Percentiles rank a stretch among this genome's conserved stretches.
phyloP scores from a whole-genome alignment of 2,797 vertebrate species.

The Melanotaenia maccullochi region DNA sequence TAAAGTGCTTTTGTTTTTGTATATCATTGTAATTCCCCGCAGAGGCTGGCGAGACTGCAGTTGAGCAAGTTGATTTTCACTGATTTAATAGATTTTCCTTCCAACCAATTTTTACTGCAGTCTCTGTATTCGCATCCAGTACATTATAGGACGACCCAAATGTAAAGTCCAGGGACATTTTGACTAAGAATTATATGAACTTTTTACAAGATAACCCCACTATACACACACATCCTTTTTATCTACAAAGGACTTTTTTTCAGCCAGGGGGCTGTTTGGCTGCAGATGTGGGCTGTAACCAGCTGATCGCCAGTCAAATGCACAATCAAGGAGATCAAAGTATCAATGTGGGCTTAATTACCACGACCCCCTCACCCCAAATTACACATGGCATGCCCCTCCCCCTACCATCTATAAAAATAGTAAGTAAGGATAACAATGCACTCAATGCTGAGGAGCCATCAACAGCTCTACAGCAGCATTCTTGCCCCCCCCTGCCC shows the following conservation, averaged over 20 bases:
- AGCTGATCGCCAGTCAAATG: constrained; percentile 82
- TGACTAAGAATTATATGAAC: constrained; percentile 52
- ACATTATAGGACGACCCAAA: constrained; percentile 24
- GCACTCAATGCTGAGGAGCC: constrained; percentile 68
- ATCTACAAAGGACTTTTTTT: constrained; percentile 48
- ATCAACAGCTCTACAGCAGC: constrained; percentile 60
- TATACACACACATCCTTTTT: constrained; percentile 9
- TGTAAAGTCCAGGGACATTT: constrained; percentile 31
- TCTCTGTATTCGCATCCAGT: constrained; percentile 26
- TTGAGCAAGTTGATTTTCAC: constrained; percentile 42
- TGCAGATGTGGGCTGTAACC: constrained; percentile 58
- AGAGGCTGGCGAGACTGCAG: constrained; percentile 33
- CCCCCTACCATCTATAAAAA: constrained; percentile 69
- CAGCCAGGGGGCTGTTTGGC: constrained; percentile 10
- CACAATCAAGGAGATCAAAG: constrained; percentile 86
- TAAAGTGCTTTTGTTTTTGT: constrained; percentile 6
- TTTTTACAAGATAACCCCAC: constrained; percentile 56
- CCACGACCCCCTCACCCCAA: constrained; percentile 59
- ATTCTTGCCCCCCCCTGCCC: constrained; percentile 40
- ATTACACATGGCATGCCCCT: constrained; percentile 56
- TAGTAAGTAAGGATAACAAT: constrained; percentile 81
- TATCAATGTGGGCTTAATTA: constrained; percentile 84
- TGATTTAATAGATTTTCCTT: constrained; percentile 33
- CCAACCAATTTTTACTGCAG: constrained; percentile 50
- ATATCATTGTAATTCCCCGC: constrained; percentile 27